Evolutionary conservation across 2,113 vertebrate genomes (phyloP).

Genomic region (Stigmatopora argus): DNA sequence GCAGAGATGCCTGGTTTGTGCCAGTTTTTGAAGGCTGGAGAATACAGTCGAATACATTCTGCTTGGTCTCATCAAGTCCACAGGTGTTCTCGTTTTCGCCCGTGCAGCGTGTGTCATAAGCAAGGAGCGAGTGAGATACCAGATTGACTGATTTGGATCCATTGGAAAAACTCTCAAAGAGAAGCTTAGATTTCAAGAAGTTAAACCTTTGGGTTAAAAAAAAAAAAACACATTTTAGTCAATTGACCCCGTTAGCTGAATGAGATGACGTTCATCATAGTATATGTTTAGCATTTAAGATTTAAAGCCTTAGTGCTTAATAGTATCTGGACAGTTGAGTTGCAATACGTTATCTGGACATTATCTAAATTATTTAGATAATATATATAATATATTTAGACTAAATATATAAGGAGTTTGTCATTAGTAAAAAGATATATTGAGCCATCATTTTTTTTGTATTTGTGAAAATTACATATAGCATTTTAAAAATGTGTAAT

Average conservation of each 20-base stretch:
- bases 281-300: no score
- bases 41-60: slow-evolving; percentile 88
- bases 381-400: no score
- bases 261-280: no score
- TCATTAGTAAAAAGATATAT: no score
- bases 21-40: slow-evolving; percentile 88
- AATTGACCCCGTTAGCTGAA: neutral
- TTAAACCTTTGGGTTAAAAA: slow-evolving; percentile 77
- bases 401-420: no score
- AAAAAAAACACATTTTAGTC: neutral
- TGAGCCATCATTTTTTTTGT: no score
- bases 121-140: slow-evolving; percentile 95
- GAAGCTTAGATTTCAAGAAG: slow-evolving; percentile 95
- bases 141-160: slow-evolving; percentile 88
- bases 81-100: slow-evolving; percentile 43
- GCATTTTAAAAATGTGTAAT: no score
- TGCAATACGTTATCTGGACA: no score
- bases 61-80: slow-evolving; percentile 26
- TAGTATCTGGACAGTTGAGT: no score
- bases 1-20: slow-evolving; percentile 79
- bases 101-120: slow-evolving; percentile 83
- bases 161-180: slow-evolving; percentile 94
- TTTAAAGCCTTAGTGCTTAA: no score
- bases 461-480: no score
- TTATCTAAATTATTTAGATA: no score